phyloP scores from a whole-genome alignment of 2,888 invertebrate species.

The Temnothorax unifasciatus region DNA sequence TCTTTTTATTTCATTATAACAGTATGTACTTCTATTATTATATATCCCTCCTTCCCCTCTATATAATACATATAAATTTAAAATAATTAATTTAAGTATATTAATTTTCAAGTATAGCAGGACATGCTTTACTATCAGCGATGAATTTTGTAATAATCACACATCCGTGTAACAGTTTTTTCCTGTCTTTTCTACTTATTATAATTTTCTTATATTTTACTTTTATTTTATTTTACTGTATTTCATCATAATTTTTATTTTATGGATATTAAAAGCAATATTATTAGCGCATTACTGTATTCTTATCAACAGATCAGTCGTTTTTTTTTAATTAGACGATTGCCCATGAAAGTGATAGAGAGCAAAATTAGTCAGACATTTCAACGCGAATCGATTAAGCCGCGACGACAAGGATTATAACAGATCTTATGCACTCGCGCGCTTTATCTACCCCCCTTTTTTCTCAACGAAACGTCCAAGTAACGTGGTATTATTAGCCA shows the following conservation, averaged over 20 bases:
- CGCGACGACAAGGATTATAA: slow-evolving; percentile 30
- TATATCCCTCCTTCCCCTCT: not conserved
- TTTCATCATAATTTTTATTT: not conserved
- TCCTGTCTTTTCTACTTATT: not conserved
- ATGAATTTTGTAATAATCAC: not conserved
- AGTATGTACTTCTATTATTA: not conserved
- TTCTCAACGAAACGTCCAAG: not conserved
- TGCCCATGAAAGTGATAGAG: not conserved
- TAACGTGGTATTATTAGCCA: slow-evolving; percentile 51
- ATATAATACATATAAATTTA: not conserved
- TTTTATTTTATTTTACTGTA: not conserved
- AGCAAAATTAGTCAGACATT: slow-evolving; percentile 33
- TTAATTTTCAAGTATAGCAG: not conserved
- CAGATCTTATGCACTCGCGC: not conserved
- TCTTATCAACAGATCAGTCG: not conserved
- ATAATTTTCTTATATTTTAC: not conserved
- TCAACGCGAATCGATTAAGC: slow-evolving; percentile 1
- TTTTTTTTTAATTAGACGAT: not conserved
- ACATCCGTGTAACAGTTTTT: not conserved
- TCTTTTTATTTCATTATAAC: not conserved
- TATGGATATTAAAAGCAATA: not conserved
- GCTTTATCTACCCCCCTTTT: slow-evolving; percentile 31
- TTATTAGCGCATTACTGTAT: not conserved
- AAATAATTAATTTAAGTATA: not conserved
- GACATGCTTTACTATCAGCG: not conserved